phyloP scores from a whole-genome alignment of 2,797 vertebrate genomes.

The Darevskia nairensis region DNA sequence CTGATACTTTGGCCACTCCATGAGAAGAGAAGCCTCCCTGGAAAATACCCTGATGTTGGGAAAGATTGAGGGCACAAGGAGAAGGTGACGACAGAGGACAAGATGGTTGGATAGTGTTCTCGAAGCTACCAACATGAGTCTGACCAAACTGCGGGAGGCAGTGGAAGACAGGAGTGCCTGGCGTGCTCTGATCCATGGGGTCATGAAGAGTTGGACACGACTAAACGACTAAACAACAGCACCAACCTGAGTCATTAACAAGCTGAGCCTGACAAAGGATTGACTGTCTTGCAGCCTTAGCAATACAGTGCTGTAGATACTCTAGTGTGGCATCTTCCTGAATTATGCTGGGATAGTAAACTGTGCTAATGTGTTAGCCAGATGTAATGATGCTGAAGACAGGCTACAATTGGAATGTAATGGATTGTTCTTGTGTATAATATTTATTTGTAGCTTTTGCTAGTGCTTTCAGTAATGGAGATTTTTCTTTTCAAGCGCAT shows the following conservation, averaged over 20 bases:
- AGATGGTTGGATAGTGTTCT: no score
- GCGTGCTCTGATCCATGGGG: no score
- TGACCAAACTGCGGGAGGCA: no score
- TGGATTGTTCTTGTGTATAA: slow-evolving; percentile 13
- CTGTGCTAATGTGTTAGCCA: background rate
- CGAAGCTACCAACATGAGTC: no score
- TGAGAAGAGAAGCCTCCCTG: no score
- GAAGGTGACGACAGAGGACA: no score
- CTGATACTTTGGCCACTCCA: no score
- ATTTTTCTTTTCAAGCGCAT: slow-evolving; percentile 1
- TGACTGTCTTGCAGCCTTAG: background rate
- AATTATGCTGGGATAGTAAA: slow-evolving; percentile 3
- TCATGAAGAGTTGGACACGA: no score
- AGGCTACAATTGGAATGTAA: slow-evolving; percentile 4
- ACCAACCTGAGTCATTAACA: background rate
- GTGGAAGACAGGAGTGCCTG: no score
- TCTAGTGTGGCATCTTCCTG: background rate
- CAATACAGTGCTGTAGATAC: background rate
- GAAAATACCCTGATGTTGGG: no score
- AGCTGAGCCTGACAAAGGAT: background rate
- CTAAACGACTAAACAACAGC: no score
- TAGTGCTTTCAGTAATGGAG: background rate
- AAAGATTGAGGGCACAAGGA: no score
- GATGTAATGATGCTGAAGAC: slow-evolving; percentile 6
- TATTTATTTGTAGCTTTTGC: background rate